These are phyloP conservation scores for Rhinichthys osculus DNA, from an alignment of 2,797 vertebrate species.

Conservation along the genomic window DNA sequence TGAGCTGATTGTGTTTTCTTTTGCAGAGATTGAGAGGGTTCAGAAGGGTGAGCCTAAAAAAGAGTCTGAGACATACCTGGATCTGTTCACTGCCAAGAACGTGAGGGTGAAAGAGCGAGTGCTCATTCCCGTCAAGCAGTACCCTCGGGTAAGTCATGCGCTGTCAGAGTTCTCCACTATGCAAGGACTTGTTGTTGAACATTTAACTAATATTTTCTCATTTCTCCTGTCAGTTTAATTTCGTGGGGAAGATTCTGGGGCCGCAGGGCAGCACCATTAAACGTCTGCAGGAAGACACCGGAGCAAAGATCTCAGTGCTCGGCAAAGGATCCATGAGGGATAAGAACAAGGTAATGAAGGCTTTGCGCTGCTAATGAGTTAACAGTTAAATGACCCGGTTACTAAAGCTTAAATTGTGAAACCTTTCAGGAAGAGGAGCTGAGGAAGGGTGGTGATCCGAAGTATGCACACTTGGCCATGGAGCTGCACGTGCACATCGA, in stretches of 20 bases:
- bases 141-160: conserved; percentile 85
- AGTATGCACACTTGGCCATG: conserved; percentile 95
- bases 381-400: background rate
- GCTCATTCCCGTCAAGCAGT: conserved; percentile 94
- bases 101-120: conserved; percentile 94
- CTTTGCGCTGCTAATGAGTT: background rate
- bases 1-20: background rate
- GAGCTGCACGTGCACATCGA: conserved; percentile 97
- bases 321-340: conserved; percentile 99
- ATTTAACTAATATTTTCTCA: background rate
- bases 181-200: background rate
- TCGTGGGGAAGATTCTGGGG: conserved; percentile 97
- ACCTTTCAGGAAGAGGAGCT: conserved; percentile 90
- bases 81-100: conserved; percentile 94
- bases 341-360: conserved; percentile 87
- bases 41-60: conserved; percentile 95
- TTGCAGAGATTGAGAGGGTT: conserved; percentile 92
- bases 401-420: background rate
- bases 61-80: conserved; percentile 89
- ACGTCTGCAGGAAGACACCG: conserved; percentile 96
- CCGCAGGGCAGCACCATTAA: conserved; percentile 99
- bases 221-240: conserved; percentile 86
- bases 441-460: conserved; percentile 92
- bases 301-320: conserved; percentile 96
- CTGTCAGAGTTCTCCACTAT: background rate